These are phyloP conservation scores for Melolontha melolontha DNA, from an alignment of 2,888 invertebrate genomes.

Conservation along the genomic window DNA sequence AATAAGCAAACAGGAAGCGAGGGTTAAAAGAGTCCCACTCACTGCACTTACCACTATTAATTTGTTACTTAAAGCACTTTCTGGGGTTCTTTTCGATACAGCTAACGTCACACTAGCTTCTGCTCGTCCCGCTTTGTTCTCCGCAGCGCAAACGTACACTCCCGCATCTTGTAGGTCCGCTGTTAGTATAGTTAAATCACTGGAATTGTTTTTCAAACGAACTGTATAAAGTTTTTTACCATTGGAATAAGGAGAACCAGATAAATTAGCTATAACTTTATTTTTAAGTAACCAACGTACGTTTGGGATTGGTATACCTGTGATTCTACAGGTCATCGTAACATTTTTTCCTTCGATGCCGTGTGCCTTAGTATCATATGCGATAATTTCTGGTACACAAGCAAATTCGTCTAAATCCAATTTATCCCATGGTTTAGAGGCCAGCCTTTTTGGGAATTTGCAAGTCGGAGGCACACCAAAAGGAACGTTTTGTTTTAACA, in stretches of 20 bases:
- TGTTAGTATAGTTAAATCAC: constrained; percentile 79
- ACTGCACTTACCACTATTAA: constrained; percentile 76
- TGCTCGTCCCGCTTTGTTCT: constrained; percentile 83
- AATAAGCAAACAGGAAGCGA: constrained; percentile 75
- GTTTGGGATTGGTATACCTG: constrained; percentile 78
- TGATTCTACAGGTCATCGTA: constrained; percentile 78
- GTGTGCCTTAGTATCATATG: constrained; percentile 71
- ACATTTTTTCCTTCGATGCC: constrained; percentile 80
- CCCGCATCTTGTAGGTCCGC: constrained; percentile 82
- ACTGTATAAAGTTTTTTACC: constrained; percentile 75
- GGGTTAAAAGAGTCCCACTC: constrained; percentile 74
- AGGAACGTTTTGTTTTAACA: constrained; percentile 82
- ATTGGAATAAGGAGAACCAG: constrained; percentile 65
- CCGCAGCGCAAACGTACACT: constrained; percentile 81
- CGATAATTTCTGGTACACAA: constrained; percentile 78
- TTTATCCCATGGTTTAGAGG: constrained; percentile 78
- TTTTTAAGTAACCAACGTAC: constrained; percentile 81
- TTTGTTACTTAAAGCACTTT: constrained; percentile 71
- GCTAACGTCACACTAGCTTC: constrained; percentile 80
- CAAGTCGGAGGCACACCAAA: constrained; percentile 79
- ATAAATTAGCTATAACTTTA: constrained; percentile 76
- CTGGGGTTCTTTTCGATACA: constrained; percentile 75
- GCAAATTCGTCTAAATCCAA: constrained; percentile 84
- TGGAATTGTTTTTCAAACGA: constrained; percentile 75
- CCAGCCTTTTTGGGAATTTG: constrained; percentile 73